A percentile compares a stretch with the other conserved stretches of the same genome.
phyloP scores from a whole-genome alignment of 2,888 invertebrate genomes.

The Corbicula japonica region DNA sequence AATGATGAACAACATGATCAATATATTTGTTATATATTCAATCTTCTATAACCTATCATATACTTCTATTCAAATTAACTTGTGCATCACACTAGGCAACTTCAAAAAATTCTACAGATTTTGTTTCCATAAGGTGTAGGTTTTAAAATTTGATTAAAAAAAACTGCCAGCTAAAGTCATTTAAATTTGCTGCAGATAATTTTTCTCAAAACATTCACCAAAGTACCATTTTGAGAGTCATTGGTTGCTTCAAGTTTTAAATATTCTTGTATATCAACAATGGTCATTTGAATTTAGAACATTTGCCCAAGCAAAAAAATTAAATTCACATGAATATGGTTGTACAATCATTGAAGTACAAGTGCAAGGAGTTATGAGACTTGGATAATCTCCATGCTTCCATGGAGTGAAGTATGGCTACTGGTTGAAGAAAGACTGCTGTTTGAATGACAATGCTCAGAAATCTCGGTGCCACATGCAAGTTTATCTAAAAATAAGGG shows the following conservation, averaged over 20 bases:
- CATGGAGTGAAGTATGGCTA: constrained; percentile 84
- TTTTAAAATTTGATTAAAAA: no score
- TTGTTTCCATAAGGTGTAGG: no score
- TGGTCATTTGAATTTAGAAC: background rate
- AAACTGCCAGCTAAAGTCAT: no score
- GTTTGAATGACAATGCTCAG: constrained; percentile 83
- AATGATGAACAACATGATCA: no score
- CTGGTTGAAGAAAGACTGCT: constrained; percentile 85
- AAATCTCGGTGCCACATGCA: constrained; percentile 77
- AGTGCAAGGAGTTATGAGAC: constrained; percentile 78
- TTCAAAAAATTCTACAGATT: no score
- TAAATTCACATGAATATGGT: constrained; percentile 1
- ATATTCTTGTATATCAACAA: background rate
- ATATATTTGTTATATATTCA: no score
- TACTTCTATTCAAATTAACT: no score
- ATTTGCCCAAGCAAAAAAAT: background rate
- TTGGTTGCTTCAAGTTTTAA: background rate
- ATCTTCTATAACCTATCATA: no score
- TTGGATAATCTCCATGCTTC: constrained; percentile 85
- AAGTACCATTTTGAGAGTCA: constrained; percentile 2
- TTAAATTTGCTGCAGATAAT: background rate
- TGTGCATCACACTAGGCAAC: no score
- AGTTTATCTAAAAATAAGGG: constrained; percentile 75
- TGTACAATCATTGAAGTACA: background rate
- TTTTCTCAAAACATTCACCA: background rate